Evolutionary conservation across 2,797 vertebrate species (phyloP).

Genomic region (Vespertilio murinus): DNA sequence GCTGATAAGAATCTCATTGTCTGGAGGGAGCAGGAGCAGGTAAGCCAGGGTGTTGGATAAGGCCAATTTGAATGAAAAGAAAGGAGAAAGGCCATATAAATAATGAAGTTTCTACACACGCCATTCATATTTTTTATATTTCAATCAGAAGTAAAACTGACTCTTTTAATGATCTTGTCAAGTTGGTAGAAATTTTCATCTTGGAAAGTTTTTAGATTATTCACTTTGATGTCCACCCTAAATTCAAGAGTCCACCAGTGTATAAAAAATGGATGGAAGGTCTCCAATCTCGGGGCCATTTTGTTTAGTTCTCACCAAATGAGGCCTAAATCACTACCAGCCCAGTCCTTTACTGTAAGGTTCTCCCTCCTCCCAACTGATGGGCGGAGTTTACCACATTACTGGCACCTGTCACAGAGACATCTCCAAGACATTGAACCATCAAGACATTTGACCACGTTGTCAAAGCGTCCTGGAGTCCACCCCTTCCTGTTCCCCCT

Average conservation of each 20-base stretch:
- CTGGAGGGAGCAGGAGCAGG: neutral
- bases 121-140: neutral
- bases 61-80: neutral
- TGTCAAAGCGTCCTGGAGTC: too few relatives aligned
- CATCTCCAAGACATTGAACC: too few relatives aligned
- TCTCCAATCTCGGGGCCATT: neutral
- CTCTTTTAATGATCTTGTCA: neutral
- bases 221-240: neutral
- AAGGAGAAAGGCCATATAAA: neutral
- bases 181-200: neutral
- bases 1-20: neutral
- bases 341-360: too few relatives aligned
- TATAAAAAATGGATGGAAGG: neutral
- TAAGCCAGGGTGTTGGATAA: neutral
- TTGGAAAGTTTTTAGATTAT: neutral
- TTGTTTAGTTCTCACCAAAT: neutral
- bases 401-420: too few relatives aligned
- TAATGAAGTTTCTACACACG: neutral
- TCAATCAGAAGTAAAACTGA: neutral
- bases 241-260: neutral
- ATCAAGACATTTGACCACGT: too few relatives aligned
- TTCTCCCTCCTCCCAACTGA: too few relatives aligned
- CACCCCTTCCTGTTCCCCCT: too few relatives aligned
- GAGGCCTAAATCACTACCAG: neutral
- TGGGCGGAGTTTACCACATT: too few relatives aligned